Percentiles rank a stretch among this genome's conserved stretches.
Conservation (phyloP, 1,140 invertebrate genomes). For the Luehdorfia chinensis region DNA sequence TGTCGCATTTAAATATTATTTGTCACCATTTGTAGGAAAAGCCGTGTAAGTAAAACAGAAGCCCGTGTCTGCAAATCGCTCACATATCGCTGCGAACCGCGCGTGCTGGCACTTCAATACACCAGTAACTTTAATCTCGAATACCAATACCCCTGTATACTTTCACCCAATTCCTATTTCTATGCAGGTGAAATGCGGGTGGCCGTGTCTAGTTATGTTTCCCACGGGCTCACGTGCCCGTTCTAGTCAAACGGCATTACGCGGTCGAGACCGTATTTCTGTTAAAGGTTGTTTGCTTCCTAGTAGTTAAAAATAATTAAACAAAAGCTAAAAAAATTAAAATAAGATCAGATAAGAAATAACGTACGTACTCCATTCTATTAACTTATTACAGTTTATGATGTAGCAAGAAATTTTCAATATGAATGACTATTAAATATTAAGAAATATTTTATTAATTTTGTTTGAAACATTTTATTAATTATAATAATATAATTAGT, state of each 20-base stretch:
- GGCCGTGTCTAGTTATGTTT: conserved; percentile 3
- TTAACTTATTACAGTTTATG: too few species aligned
- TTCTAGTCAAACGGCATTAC: conserved; percentile 5
- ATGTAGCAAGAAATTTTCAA: too few species aligned
- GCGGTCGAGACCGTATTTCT: not conserved
- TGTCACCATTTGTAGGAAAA: not conserved
- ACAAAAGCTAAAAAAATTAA: too few species aligned
- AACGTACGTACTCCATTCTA: too few species aligned
- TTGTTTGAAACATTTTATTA: too few species aligned
- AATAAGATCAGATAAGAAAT: too few species aligned
- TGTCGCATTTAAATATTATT: too few species aligned
- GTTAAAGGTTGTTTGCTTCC: not conserved
- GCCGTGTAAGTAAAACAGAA: not conserved
- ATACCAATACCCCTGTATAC: conserved; percentile 23
- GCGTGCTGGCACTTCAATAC: conserved; percentile 4
- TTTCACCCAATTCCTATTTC: conserved; percentile 18
- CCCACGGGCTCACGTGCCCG: not conserved
- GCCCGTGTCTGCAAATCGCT: not conserved
- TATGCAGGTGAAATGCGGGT: conserved; percentile 4
- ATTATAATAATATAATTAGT: too few species aligned
- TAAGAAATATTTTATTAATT: too few species aligned
- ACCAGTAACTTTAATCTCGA: conserved; percentile 26
- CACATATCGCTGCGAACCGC: conserved; percentile 10
- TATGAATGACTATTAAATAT: too few species aligned
- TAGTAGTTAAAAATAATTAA: too few species aligned